phyloP scores from a whole-genome alignment of 2,888 invertebrate genomes.

The Temnothorax rugatulus region DNA sequence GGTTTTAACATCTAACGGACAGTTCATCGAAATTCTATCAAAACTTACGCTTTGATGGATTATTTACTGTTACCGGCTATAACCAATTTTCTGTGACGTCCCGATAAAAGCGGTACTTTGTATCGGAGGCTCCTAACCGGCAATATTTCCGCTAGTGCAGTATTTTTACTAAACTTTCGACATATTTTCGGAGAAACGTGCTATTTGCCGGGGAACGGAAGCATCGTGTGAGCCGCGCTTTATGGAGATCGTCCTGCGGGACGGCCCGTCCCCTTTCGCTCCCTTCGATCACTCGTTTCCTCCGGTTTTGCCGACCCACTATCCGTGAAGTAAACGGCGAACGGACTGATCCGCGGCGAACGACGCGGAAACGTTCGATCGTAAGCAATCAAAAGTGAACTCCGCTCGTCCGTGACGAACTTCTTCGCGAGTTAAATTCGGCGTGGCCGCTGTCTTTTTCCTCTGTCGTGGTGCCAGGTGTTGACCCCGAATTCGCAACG shows the following conservation, averaged over 20 bases:
- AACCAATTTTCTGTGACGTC: not conserved
- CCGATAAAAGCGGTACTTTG: not conserved
- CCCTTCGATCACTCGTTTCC: conserved; percentile 3
- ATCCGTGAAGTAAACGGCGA: conserved; percentile 14
- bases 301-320: not conserved
- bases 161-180: conserved; percentile 5
- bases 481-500: conserved; percentile 45
- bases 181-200: conserved; percentile 2
- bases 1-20: not conserved
- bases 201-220: not conserved
- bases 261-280: not conserved
- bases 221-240: not conserved
- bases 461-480: conserved; percentile 28
- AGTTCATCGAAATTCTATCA: conserved; percentile 24
- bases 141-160: not conserved
- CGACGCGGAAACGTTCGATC: conserved; percentile 19
- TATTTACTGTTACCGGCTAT: not conserved
- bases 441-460: conserved; percentile 11
- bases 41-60: conserved; percentile 22
- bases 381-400: conserved; percentile 40
- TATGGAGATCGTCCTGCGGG: not conserved
- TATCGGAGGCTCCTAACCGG: not conserved
- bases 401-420: conserved; percentile 21
- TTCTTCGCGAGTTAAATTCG: conserved; percentile 53
- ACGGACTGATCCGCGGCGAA: conserved; percentile 27